These are phyloP conservation scores for Drosophila barbarae DNA, from an alignment of 2,888 invertebrate genomes.

Conservation along the genomic window DNA sequence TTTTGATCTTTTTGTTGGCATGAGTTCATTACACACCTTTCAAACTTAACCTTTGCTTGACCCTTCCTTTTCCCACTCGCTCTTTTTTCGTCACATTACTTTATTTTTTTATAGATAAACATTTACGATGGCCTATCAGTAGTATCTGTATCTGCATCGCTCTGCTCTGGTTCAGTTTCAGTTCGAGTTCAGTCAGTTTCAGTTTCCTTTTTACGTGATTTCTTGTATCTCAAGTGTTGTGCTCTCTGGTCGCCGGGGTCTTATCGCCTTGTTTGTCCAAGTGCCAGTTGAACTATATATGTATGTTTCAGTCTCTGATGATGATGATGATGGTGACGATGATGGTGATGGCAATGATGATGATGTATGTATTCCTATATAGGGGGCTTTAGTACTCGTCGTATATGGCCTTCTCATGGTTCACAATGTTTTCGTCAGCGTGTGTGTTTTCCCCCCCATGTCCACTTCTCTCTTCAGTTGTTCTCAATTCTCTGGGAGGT, in stretches of 20 bases:
- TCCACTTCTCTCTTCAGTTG: slow-evolving; percentile 4
- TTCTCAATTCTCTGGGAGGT: slow-evolving; percentile 37
- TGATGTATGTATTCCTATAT: slow-evolving; percentile 29
- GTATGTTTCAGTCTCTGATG: slow-evolving; percentile 16
- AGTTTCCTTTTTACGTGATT: slow-evolving; percentile 62
- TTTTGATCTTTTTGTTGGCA: neutral
- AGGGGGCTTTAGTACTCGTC: slow-evolving; percentile 46
- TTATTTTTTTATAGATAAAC: slow-evolving; percentile 55
- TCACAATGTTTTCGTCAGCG: slow-evolving; percentile 37
- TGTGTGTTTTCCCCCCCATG: slow-evolving; percentile 18
- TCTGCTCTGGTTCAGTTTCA: slow-evolving; percentile 28
- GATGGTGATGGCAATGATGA: slow-evolving; percentile 7
- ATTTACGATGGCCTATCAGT: slow-evolving; percentile 41
- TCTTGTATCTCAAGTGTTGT: slow-evolving; percentile 70
- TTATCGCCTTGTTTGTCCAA: slow-evolving; percentile 73
- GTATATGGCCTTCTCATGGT: slow-evolving; percentile 46
- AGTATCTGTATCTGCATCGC: slow-evolving; percentile 59
- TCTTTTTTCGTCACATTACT: slow-evolving; percentile 34
- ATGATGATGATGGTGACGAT: slow-evolving; percentile 8
- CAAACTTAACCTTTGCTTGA: slow-evolving; percentile 7
- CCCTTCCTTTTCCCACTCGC: neutral
- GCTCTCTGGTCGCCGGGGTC: slow-evolving; percentile 51
- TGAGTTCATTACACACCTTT: neutral
- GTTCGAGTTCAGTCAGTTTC: slow-evolving; percentile 39
- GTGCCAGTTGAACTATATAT: slow-evolving; percentile 68